These are phyloP conservation scores for Coregonus suidteri DNA, from an alignment of 2,797 vertebrate species.

Conservation along the genomic window DNA sequence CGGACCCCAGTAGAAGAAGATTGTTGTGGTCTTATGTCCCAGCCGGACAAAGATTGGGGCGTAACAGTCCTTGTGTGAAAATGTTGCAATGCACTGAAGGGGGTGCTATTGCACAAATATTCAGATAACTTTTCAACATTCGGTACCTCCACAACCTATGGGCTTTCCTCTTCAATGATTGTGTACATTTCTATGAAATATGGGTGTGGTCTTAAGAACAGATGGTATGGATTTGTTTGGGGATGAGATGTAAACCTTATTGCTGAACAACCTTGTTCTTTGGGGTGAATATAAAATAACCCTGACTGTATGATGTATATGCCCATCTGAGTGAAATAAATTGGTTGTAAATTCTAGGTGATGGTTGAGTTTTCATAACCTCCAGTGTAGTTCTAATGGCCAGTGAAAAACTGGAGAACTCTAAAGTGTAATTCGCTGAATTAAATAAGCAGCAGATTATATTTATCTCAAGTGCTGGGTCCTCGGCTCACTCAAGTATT, in stretches of 20 bases:
- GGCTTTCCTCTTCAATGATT: background rate
- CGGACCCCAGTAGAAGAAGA: background rate
- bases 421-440: slow-evolving; percentile 21
- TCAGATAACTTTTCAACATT: background rate
- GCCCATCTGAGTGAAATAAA: background rate
- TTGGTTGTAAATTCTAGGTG: slow-evolving; percentile 14
- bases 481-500: slow-evolving; percentile 51
- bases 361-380: slow-evolving; percentile 16
- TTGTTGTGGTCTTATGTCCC: background rate
- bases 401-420: slow-evolving; percentile 39
- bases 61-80: too few relatives aligned
- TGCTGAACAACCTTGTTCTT: background rate
- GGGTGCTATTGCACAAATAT: background rate
- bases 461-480: slow-evolving; percentile 52
- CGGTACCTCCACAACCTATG: background rate
- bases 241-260: background rate
- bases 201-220: background rate
- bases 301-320: background rate
- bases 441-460: slow-evolving; percentile 41
- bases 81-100: background rate
- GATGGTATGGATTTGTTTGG: background rate
- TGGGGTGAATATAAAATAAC: background rate
- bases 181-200: background rate
- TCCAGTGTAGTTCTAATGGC: slow-evolving; percentile 16
- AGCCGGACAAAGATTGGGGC: background rate